Conservation (phyloP, 2,888 invertebrate species). For the Rhabditoides inermis region DNA sequence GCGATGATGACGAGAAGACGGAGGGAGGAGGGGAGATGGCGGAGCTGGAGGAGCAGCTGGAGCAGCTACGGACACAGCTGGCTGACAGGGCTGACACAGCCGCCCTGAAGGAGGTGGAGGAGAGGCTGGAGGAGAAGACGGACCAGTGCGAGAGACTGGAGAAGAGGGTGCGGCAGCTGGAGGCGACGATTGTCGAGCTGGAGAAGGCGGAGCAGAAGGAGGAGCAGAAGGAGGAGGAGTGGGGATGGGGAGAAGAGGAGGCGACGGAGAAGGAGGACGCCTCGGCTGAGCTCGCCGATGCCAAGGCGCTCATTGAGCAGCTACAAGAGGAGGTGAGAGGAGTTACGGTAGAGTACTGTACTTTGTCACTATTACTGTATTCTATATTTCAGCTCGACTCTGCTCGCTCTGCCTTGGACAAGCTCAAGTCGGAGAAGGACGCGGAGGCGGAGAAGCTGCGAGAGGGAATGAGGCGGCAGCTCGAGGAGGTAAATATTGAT, state of each 20-base stretch:
- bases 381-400: too few species aligned
- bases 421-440: slow-evolving; percentile 2
- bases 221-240: slow-evolving; percentile 1
- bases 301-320: not conserved
- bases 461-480: not conserved
- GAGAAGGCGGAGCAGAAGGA: not conserved
- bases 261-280: not conserved
- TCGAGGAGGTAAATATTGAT: too few species aligned
- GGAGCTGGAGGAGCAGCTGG: not conserved
- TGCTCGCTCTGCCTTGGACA: too few species aligned
- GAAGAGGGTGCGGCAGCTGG: not conserved
- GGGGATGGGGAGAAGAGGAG: slow-evolving; percentile 11
- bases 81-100: not conserved
- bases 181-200: not conserved
- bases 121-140: not conserved
- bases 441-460: not conserved
- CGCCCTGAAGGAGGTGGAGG: not conserved
- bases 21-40: not conserved
- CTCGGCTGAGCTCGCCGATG: not conserved
- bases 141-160: not conserved
- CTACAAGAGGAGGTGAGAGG: too few species aligned
- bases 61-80: not conserved
- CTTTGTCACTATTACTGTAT: too few species aligned
- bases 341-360: too few species aligned
- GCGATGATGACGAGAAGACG: not conserved